Evolutionary conservation across 2,888 invertebrate species (phyloP).

Genomic region (Brachyopa scutellaris): DNA sequence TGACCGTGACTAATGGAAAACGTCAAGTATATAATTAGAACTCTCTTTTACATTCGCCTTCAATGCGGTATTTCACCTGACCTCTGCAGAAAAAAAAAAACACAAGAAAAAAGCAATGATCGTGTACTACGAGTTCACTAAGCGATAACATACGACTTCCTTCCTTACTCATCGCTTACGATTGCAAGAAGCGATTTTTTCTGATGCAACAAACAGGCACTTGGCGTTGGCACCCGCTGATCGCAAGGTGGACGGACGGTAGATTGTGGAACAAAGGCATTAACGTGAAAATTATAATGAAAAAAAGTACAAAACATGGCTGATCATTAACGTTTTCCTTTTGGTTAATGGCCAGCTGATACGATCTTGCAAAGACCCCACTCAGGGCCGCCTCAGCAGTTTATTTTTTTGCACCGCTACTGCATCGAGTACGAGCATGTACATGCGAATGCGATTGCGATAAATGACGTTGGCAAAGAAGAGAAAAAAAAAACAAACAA

Average conservation of each 20-base stretch:
- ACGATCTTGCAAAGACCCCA: conserved; percentile 40
- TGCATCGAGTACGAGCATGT: neutral
- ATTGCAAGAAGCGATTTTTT: conserved; percentile 38
- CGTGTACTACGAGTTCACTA: conserved; percentile 16
- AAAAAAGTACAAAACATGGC: conserved; percentile 42
- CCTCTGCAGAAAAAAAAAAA: conserved; percentile 31
- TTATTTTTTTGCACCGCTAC: neutral
- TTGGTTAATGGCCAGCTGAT: conserved; percentile 64
- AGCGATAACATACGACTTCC: conserved; percentile 59
- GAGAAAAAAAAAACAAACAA: neutral
- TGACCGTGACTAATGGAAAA: conserved; percentile 58
- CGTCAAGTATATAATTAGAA: conserved; percentile 41
- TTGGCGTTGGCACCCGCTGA: too few species aligned
- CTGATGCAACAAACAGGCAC: conserved; percentile 51
- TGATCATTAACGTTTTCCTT: conserved; percentile 53
- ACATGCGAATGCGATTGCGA: neutral
- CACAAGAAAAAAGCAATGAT: conserved; percentile 2
- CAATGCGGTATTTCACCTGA: conserved; percentile 61
- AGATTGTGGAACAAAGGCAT: conserved; percentile 21
- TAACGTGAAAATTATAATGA: conserved; percentile 39
- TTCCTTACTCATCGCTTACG: conserved; percentile 49
- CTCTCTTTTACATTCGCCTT: conserved; percentile 36
- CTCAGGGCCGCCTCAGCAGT: conserved; percentile 16
- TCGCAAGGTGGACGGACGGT: conserved; percentile 3
- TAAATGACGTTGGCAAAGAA: neutral